These are phyloP conservation scores for Campylomormyrus tamandua DNA, from an alignment of 2,113 vertebrate genomes.

Conservation along the genomic window DNA sequence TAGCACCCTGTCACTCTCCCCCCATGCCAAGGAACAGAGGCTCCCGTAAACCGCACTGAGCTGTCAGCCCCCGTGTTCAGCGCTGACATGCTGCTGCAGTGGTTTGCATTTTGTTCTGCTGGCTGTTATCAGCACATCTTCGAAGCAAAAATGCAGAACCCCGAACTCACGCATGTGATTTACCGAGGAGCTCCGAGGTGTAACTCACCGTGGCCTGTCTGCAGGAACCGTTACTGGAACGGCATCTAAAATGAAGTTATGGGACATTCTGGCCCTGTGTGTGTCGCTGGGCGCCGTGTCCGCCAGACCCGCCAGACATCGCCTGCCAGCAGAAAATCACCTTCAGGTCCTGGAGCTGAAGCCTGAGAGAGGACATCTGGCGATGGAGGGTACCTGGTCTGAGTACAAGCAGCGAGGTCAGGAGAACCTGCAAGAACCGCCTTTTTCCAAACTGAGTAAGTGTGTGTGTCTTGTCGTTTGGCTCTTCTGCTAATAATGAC, in stretches of 20 bases:
- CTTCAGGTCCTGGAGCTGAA: slow-evolving; percentile 52
- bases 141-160: neutral
- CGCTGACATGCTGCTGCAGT: neutral
- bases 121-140: neutral
- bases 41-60: neutral
- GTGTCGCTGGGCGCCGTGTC: slow-evolving; percentile 91
- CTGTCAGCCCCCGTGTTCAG: neutral
- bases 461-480: neutral
- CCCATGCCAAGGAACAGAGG: neutral
- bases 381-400: neutral
- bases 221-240: slow-evolving; percentile 86
- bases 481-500: neutral
- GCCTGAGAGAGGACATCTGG: slow-evolving; percentile 60
- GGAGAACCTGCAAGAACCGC: slow-evolving; percentile 47
- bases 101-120: neutral
- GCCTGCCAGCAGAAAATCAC: slow-evolving; percentile 68
- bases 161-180: neutral
- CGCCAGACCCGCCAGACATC: slow-evolving; percentile 77
- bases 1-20: neutral
- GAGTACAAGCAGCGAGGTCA: slow-evolving; percentile 47
- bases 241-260: slow-evolving; percentile 99
- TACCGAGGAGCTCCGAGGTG: neutral
- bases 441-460: slow-evolving; percentile 64
- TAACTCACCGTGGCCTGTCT: slow-evolving; percentile 14
- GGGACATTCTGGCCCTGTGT: slow-evolving; percentile 95